These are phyloP conservation scores for Hydrophis major DNA, from an alignment of 2,797 vertebrate species.

Conservation along the genomic window DNA sequence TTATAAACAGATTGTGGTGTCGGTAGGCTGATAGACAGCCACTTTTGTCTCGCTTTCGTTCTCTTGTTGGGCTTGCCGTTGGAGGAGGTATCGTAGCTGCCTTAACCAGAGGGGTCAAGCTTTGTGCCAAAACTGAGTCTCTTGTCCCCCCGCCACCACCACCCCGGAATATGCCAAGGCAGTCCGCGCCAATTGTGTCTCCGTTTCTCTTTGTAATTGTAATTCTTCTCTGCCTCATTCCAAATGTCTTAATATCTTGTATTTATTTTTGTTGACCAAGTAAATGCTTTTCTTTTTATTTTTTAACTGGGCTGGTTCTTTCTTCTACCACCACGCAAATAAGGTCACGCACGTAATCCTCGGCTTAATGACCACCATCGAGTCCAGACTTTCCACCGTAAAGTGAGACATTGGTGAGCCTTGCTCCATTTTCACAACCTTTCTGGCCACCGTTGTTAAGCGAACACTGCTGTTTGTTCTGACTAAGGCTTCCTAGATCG, in stretches of 20 bases:
- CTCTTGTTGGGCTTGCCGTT: neutral
- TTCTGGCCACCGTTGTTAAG: neutral
- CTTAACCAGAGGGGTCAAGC: neutral
- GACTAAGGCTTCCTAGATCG: no score
- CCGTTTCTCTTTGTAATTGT: neutral
- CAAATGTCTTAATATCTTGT: constrained; percentile 36
- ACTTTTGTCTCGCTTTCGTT: neutral
- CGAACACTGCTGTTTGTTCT: neutral
- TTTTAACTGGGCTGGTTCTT: neutral
- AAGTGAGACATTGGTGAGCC: fast-evolving
- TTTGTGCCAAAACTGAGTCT: neutral
- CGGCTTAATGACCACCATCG: no score
- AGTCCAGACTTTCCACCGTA: neutral
- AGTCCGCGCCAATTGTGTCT: neutral
- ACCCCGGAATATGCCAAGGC: neutral
- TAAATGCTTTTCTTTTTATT: constrained; percentile 24
- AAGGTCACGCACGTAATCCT: no score
- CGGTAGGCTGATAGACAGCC: neutral
- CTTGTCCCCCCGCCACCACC: neutral
- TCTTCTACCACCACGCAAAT: neutral
- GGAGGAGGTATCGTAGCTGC: neutral
- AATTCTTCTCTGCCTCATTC: constrained; percentile 5
- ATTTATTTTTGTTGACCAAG: constrained; percentile 34
- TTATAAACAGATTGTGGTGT: neutral
- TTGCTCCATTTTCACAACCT: neutral